These are phyloP conservation scores for Megalonaias nervosa DNA, from an alignment of 1,140 invertebrate genomes.

Conservation along the genomic window DNA sequence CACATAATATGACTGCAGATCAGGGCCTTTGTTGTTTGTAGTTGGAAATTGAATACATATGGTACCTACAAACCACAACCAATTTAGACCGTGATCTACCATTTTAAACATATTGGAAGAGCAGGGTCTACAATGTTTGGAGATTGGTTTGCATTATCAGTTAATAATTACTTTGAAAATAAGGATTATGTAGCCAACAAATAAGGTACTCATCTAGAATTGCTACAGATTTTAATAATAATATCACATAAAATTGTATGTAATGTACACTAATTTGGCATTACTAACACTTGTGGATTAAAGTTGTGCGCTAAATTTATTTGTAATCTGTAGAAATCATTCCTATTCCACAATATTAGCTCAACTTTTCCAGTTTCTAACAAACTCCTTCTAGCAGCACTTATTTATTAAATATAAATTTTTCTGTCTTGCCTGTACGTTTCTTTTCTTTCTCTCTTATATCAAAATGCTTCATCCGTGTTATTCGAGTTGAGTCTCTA, in stretches of 20 bases:
- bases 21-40: no score
- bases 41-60: no score
- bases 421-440: background rate
- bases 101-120: background rate
- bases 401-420: background rate
- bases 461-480: background rate
- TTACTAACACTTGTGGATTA: conserved; percentile 39
- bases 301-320: conserved; percentile 34
- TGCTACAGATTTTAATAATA: conserved; percentile 16
- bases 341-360: background rate
- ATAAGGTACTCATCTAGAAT: background rate
- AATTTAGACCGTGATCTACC: background rate
- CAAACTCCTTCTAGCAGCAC: background rate
- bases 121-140: background rate
- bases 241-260: conserved; percentile 37
- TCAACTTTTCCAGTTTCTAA: conserved; percentile 3
- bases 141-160: conserved; percentile 30
- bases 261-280: conserved; percentile 38
- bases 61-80: no score
- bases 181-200: background rate
- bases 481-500: no score
- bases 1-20: no score
- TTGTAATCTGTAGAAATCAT: conserved; percentile 6
- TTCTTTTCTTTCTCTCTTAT: background rate
- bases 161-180: conserved; percentile 4